Conservation (phyloP, 2,797 vertebrate species). For the Echiichthys vipera region DNA sequence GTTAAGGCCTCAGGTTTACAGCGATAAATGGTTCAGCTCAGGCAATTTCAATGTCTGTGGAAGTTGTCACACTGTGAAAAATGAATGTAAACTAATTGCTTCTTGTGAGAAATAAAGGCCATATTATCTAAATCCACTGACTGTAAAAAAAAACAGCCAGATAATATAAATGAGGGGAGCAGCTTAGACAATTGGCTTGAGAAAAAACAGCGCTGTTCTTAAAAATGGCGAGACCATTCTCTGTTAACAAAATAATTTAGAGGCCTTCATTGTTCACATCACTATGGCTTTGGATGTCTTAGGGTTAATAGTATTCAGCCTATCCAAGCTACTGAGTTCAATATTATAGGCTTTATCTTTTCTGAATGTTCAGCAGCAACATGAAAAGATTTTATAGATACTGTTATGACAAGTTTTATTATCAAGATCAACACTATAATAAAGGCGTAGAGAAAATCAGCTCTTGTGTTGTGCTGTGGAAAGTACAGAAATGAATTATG, state of each 20-base stretch:
- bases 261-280: slow-evolving; percentile 2
- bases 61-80: slow-evolving; percentile 8
- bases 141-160: not conserved
- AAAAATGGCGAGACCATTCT: not conserved
- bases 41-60: slow-evolving; percentile 4
- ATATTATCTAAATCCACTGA: not conserved
- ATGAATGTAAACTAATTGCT: slow-evolving; percentile 13
- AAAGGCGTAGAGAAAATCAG: slow-evolving; percentile 41
- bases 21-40: slow-evolving; percentile 1
- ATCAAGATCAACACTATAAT: slow-evolving; percentile 47
- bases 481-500: slow-evolving; percentile 65
- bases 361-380: slow-evolving; percentile 35
- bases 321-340: not conserved
- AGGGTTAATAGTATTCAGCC: slow-evolving; percentile 16
- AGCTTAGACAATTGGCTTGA: not conserved
- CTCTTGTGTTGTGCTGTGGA: slow-evolving; percentile 35
- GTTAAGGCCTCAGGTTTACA: slow-evolving; percentile 7
- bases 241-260: slow-evolving; percentile 5
- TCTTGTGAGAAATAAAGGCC: not conserved
- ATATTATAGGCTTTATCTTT: slow-evolving; percentile 8
- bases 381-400: slow-evolving; percentile 31
- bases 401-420: slow-evolving; percentile 47
- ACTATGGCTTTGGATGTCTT: not conserved
- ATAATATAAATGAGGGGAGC: not conserved
- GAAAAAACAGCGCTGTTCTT: not conserved